Percentiles rank a stretch among this genome's conserved stretches.
Evolutionary conservation across 2,888 invertebrate species (phyloP).

Genomic region (Dryadula phaetusa): DNA sequence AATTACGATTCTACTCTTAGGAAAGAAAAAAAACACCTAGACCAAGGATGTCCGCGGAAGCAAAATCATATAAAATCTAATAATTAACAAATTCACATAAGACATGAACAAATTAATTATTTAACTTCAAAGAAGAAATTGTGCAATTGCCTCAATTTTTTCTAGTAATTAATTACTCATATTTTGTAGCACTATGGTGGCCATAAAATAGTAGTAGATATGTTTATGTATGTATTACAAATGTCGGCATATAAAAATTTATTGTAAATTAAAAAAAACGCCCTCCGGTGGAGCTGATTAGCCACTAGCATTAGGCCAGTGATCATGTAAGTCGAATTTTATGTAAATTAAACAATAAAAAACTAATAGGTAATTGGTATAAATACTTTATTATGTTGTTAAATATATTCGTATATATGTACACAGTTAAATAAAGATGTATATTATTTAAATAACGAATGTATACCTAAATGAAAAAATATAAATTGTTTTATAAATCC

Average conservation of each 20-base stretch:
- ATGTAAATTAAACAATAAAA: conserved; percentile 7
- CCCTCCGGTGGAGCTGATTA: not conserved
- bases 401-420: not conserved
- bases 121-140: no score
- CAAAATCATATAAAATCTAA: no score
- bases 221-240: no score
- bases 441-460: not conserved
- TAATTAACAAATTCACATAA: no score
- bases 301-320: not conserved
- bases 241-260: not conserved
- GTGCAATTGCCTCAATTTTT: no score
- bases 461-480: not conserved
- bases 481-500: not conserved
- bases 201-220: no score
- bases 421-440: not conserved
- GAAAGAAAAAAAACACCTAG: no score
- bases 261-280: not conserved
- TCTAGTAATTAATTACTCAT: no score
- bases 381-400: not conserved
- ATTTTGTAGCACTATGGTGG: no score
- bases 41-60: no score
- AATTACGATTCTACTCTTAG: no score
- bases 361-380: conserved; percentile 1
- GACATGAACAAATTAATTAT: no score
- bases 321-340: not conserved